These are phyloP conservation scores for Myxocyprinus asiaticus DNA, from an alignment of 2,113 vertebrate genomes.

Conservation along the genomic window DNA sequence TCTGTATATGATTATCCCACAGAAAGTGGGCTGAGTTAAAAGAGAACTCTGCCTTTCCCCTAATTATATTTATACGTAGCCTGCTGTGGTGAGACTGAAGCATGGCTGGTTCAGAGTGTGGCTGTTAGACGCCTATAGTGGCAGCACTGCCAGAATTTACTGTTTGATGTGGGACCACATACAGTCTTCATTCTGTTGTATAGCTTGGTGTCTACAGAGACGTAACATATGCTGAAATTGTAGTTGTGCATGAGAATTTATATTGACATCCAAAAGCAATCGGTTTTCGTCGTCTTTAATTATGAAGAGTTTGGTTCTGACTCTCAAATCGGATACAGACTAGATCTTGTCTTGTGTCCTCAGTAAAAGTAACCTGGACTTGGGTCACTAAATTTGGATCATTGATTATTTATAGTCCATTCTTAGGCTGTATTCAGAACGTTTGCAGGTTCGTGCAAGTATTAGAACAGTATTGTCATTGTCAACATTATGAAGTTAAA, in stretches of 20 bases:
- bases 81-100: slow-evolving; percentile 50
- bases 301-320: not conserved
- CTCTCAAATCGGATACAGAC: not conserved
- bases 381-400: not conserved
- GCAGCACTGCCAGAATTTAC: not conserved
- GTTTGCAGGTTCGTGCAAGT: not conserved
- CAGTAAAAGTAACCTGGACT: not conserved
- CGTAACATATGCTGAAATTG: not conserved
- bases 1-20: slow-evolving; percentile 64
- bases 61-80: slow-evolving; percentile 61
- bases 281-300: too few species aligned
- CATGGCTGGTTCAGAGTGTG: slow-evolving; percentile 23
- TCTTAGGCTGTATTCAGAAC: not conserved
- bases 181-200: not conserved
- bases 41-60: slow-evolving; percentile 57
- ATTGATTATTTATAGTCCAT: slow-evolving; percentile 4
- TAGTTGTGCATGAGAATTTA: not conserved
- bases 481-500: not conserved
- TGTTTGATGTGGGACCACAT: not conserved
- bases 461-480: not conserved
- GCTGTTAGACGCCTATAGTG: slow-evolving; percentile 11
- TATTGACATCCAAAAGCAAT: not conserved
- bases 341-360: not conserved
- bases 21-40: slow-evolving; percentile 44
- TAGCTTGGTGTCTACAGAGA: not conserved